Evolutionary conservation across 2,797 vertebrate species (phyloP), one percentile per base, ranked within the genome.

Genomic region (Myripristis murdjan): DNA sequence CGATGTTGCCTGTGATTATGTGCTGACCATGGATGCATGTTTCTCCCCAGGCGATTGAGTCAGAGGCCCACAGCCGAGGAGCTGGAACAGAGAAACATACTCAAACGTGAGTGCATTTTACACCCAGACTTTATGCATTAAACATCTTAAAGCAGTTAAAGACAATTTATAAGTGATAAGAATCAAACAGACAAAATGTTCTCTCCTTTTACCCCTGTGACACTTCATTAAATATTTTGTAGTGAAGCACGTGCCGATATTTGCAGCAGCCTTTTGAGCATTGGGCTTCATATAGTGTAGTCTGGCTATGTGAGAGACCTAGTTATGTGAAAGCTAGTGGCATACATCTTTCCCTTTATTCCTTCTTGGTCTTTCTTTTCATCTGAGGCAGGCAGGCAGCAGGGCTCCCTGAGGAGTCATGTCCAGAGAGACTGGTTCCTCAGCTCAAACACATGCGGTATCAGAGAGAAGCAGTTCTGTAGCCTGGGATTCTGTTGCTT

Each of bases 31-130:
- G 8, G 9, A 12, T 79, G 56, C 33, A 9, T 85, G 28, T 96
- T 72, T 91, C 93, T 96, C 81, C 85, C 81, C 91, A 99, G 98
- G 91, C 96, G 97, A 79, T 94, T 99, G 94, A 99, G 98, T 91
- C 97, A 99, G 95, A 96, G 98, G 87, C 98, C 98, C 0, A 99
- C 97, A 1, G 98, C 96, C 1, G 98, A 99, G 85, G 98, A 99
- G 80, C 91, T 99, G 84, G 97, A 99, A 73, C 98, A 99, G 93
- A 96, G 98, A 86, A 99, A 99, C 93, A 99, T 99, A 84, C 94
- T 99, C 87, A 99, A 98, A 95, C 97, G 98, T 99, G 90, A 98
- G 97, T 97, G 23, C 55, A 5, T 71, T 59, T 44, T 20, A 26
- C 15, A 15, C 2, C 15, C 14, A 16, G 61, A 48, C 10, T 5